Percentiles rank a stretch among this genome's conserved stretches.
These are phyloP conservation scores for Hyla sarda DNA, from an alignment of 2,113 vertebrate species.

Conservation along the genomic window DNA sequence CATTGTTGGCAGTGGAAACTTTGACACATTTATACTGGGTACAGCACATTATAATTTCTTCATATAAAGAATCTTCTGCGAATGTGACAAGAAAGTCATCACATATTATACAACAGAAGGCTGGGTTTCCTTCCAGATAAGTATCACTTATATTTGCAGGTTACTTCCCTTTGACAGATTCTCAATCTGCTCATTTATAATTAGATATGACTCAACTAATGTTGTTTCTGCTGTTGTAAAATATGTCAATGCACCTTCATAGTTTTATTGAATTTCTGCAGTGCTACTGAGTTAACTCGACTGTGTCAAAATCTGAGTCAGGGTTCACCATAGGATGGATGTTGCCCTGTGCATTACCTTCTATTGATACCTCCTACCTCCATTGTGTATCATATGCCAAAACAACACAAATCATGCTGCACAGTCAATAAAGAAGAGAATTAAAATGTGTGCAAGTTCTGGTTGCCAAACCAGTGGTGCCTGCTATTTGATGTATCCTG, in stretches of 20 bases:
- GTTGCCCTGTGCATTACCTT: neutral
- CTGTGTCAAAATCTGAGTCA: neutral
- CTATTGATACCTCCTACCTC: neutral
- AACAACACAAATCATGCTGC: neutral
- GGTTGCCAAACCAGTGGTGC: too few relatives aligned
- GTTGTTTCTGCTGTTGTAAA: neutral
- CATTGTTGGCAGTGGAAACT: neutral
- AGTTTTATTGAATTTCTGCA: neutral
- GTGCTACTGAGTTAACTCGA: neutral
- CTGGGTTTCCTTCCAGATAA: constrained; percentile 7
- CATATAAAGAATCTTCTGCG: constrained; percentile 10
- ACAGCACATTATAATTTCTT: neutral
- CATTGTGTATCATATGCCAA: neutral
- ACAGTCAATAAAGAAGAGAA: too few relatives aligned
- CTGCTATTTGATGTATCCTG: too few relatives aligned
- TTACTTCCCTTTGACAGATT: neutral
- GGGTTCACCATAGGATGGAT: neutral
- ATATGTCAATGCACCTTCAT: constrained; percentile 11
- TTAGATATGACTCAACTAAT: neutral
- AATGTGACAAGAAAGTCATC: constrained; percentile 2
- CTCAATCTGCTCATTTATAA: constrained; percentile 9
- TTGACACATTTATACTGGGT: neutral
- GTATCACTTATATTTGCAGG: constrained; percentile 7
- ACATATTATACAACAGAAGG: neutral
- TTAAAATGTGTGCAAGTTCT: too few relatives aligned